Evolutionary conservation across 2,888 invertebrate genomes (phyloP), one percentile per base, ranked within the genome.

Genomic region (Tenthredo scrophulariae): DNA sequence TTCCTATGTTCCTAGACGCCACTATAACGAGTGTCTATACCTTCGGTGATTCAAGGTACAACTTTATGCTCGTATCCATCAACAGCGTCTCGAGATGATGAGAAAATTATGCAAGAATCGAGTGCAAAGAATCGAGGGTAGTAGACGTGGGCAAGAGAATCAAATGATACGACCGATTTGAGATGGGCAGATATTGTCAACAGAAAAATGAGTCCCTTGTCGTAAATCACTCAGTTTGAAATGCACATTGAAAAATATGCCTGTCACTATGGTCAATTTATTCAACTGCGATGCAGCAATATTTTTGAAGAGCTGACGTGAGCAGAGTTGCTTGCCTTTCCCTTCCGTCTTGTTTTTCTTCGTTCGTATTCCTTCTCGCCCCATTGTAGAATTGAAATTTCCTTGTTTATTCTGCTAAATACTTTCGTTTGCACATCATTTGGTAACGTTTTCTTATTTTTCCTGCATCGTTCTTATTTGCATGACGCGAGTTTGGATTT

Each of bases 41-140:
- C 54, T 80, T 62, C 54, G 54, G 46, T 79, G 33, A 54, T 54
- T 54, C 62, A 80, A 80, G 58, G 40, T 40, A 22, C 22, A 80
- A 62, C 40, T 80, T 80, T 80, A 80, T 62, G 40, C 62, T 62
- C 72, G 10, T 40, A 80, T 62, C 79, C 54, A 58, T 58, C 40
- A 79, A 37, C 79, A n/a, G 40, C 58, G 54, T 79, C 54, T 58
- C 58, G 13, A 29, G 37, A 22, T 79, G 62, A 58, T 79, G 79
- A 79, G 79, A 79, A 79, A 79, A 79, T 79, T 79, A 79, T 79
- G 62, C 79, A 4, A 79, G 79, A 79, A 79, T 79, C 18, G 7
- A 37, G 40, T 37, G 26, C 50, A 50, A 33, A 54, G 29, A 77
- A 77, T 77, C 26, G 37, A n/a, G 46, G 77, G 3, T 54, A 29